phyloP scores from a whole-genome alignment of 2,888 invertebrate species.

The Dysmachus trigonus region DNA sequence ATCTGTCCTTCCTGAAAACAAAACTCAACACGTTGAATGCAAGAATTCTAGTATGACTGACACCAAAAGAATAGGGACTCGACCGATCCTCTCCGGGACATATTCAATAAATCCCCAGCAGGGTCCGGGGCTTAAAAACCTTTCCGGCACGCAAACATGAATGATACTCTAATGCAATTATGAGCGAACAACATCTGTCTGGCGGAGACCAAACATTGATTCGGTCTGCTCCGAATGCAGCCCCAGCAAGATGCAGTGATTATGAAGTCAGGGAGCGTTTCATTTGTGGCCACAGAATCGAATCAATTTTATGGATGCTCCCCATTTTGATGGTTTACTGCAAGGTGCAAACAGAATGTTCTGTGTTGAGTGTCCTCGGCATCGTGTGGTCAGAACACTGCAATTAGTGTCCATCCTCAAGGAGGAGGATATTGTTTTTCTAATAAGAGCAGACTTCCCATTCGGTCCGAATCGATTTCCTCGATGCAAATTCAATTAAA shows the following conservation, averaged over 20 bases:
- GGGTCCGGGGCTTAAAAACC: background rate
- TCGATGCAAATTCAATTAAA: background rate
- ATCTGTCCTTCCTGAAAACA: background rate
- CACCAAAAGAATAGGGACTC: background rate
- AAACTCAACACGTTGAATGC: background rate
- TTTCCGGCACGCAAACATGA: background rate
- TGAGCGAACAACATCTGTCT: background rate
- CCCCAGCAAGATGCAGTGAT: conserved; percentile 11
- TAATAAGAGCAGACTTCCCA: background rate
- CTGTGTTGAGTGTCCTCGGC: background rate
- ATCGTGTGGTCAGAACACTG: background rate
- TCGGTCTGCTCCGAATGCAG: background rate
- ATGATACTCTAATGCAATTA: background rate
- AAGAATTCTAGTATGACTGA: background rate
- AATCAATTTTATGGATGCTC: conserved; percentile 38
- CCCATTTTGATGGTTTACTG: conserved; percentile 16
- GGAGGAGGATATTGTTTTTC: background rate
- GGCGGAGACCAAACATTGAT: background rate
- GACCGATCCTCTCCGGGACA: background rate
- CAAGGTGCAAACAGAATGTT: background rate
- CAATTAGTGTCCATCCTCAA: background rate
- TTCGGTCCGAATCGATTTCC: background rate
- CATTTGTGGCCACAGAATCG: conserved; percentile 44
- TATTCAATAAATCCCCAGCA: background rate
- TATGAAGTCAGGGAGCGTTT: conserved; percentile 45